These are phyloP conservation scores for Oreochromis grahami DNA, from an alignment of 2,797 vertebrate species.

Conservation along the genomic window DNA sequence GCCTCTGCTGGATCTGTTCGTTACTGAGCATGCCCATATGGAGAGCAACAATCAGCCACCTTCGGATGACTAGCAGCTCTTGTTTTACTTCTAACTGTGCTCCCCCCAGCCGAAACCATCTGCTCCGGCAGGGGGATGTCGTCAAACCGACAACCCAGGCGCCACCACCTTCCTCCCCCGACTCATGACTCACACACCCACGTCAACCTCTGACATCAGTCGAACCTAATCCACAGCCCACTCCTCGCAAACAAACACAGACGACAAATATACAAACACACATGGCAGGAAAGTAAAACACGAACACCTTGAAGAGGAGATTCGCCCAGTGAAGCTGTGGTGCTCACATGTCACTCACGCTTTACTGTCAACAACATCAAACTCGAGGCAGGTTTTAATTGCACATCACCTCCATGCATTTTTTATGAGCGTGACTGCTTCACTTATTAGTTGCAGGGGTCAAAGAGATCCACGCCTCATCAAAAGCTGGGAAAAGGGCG, in stretches of 20 bases:
- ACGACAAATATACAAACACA: background rate
- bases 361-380: slow-evolving; percentile 17
- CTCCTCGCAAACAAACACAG: background rate
- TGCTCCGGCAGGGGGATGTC: slow-evolving; percentile 46
- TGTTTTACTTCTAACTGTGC: background rate
- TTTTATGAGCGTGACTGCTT: slow-evolving; percentile 35
- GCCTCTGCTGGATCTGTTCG: background rate
- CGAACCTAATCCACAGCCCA: background rate
- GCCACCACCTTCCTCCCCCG: background rate
- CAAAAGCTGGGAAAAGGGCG: slow-evolving; percentile 1
- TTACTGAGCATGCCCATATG: background rate
- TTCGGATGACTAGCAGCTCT: slow-evolving; percentile 17
- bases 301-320: background rate
- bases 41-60: slow-evolving; percentile 1
- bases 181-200: slow-evolving; percentile 29
- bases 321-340: background rate
- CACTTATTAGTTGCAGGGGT: slow-evolving; percentile 21
- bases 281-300: background rate
- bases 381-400: slow-evolving; percentile 17
- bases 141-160: slow-evolving; percentile 2
- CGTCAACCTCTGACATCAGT: slow-evolving; percentile 36
- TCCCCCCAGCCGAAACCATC: slow-evolving; percentile 43
- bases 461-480: slow-evolving; percentile 14
- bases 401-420: slow-evolving; percentile 34
- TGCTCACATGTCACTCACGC: background rate